Percentiles rank a stretch among this genome's conserved stretches.
Evolutionary conservation across 2,113 vertebrate genomes (phyloP).

Genomic region (Fregetta grallaria): DNA sequence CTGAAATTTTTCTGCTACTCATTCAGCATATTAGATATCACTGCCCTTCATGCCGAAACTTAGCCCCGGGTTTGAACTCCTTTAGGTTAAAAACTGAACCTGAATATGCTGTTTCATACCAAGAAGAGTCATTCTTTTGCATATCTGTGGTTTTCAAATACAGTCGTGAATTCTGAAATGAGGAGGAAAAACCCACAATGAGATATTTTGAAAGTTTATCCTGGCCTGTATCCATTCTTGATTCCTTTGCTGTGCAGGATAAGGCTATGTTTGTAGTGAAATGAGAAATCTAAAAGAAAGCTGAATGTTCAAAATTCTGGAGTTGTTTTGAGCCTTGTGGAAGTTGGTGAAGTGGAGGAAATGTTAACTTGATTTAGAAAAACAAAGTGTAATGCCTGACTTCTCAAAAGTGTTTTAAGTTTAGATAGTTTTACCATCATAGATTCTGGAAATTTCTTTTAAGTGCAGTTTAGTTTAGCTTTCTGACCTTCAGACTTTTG

Average conservation of each 20-base stretch:
- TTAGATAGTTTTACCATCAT: neutral
- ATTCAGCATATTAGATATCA: neutral
- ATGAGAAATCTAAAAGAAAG: neutral
- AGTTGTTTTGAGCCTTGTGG: neutral
- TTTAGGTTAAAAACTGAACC: neutral
- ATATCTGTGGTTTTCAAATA: constrained; percentile 39
- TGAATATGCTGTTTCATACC: neutral
- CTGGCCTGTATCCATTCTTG: neutral
- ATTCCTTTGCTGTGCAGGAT: neutral
- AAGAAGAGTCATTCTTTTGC: neutral
- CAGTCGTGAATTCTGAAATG: neutral
- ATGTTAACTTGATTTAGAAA: constrained; percentile 2
- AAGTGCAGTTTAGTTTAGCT: neutral
- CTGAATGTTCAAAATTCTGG: neutral
- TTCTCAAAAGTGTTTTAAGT: neutral
- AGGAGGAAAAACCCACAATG: neutral
- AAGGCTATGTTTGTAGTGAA: neutral
- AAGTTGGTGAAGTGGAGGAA: neutral
- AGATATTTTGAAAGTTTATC: constrained; percentile 13
- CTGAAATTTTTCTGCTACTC: neutral
- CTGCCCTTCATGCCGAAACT: neutral
- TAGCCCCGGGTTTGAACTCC: neutral
- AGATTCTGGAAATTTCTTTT: neutral
- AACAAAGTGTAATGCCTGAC: neutral
- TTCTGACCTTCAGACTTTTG: neutral